These are phyloP conservation scores for Tamandua tetradactyla DNA, from an alignment of 2,797 vertebrate genomes.

Conservation along the genomic window DNA sequence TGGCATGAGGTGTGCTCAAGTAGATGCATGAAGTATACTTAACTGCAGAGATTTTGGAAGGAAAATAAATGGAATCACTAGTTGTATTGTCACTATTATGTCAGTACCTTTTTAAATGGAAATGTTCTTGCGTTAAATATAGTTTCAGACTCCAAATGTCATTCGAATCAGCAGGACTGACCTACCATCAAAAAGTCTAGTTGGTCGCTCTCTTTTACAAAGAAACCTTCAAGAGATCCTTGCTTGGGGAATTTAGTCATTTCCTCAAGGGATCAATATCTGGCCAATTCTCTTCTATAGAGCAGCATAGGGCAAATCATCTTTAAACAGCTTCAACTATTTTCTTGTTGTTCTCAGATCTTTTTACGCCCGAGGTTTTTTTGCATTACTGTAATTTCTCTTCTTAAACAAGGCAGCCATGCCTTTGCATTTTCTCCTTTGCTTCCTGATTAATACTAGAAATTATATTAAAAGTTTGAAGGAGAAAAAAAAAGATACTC, in stretches of 20 bases:
- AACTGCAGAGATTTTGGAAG: not conserved
- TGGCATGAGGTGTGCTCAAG: not conserved
- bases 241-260: slow-evolving; percentile 8
- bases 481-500: not conserved
- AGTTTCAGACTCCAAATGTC: slow-evolving; percentile 28
- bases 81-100: not conserved
- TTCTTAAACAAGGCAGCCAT: not conserved
- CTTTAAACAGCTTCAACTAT: not conserved
- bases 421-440: not conserved
- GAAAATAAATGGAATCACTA: slow-evolving; percentile 7
- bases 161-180: slow-evolving; percentile 27
- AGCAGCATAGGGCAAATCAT: not conserved
- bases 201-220: slow-evolving; percentile 36
- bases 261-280: slow-evolving; percentile 41
- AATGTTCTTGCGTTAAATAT: slow-evolving; percentile 54
- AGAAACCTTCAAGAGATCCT: slow-evolving; percentile 21
- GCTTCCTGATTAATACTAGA: not conserved
- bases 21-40: not conserved
- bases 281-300: not conserved
- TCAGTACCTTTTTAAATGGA: not conserved
- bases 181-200: not conserved
- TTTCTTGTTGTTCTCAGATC: not conserved
- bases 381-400: not conserved
- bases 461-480: slow-evolving; percentile 25
- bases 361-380: not conserved